These are phyloP conservation scores for Rafetus swinhoei DNA, from an alignment of 2,113 vertebrate genomes.

Conservation along the genomic window DNA sequence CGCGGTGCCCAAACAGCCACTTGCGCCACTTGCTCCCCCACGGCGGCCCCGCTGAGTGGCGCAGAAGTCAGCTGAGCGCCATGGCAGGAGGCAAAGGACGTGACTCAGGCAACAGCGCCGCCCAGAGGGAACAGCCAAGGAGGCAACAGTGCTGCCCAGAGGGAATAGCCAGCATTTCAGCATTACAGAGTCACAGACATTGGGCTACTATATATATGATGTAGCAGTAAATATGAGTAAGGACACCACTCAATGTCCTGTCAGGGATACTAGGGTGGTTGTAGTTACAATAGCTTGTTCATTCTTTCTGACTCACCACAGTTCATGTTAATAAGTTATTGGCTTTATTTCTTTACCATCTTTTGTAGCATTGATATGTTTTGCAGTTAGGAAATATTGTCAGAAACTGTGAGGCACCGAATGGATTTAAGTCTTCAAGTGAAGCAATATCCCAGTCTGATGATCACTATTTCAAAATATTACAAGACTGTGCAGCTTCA, in stretches of 20 bases:
- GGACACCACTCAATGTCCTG: neutral
- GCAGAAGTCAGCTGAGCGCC: too few relatives aligned
- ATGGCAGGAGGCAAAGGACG: too few relatives aligned
- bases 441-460: neutral
- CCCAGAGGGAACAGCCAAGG: too few relatives aligned
- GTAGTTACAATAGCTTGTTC: neutral
- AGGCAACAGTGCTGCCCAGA: too few relatives aligned
- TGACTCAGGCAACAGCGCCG: too few relatives aligned
- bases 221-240: neutral
- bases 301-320: neutral
- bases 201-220: too few relatives aligned
- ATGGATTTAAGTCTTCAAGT: neutral
- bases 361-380: neutral
- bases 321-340: neutral
- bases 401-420: neutral
- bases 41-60: too few relatives aligned
- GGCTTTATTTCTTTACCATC: constrained; percentile 1
- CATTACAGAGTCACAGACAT: too few relatives aligned
- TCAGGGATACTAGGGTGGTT: neutral
- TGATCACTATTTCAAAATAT: neutral
- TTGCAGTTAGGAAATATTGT: neutral
- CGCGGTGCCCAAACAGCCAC: too few relatives aligned
- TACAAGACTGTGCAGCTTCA: neutral
- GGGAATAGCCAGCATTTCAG: too few relatives aligned
- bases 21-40: too few relatives aligned